phyloP scores from a whole-genome alignment of 1,140 invertebrate genomes.

The Hormaphis cornu region DNA sequence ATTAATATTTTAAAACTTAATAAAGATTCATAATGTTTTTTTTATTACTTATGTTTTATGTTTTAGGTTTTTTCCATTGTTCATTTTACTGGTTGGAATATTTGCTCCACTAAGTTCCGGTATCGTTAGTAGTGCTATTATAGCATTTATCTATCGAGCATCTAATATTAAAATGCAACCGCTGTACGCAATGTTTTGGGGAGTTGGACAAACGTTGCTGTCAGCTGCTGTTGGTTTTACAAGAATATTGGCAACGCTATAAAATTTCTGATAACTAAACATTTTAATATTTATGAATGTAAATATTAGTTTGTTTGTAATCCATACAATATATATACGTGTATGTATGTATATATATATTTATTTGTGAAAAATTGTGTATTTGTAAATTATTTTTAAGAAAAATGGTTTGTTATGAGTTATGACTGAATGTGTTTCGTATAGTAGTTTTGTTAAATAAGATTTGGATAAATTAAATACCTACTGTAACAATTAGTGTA shows the following conservation, averaged over 20 bases:
- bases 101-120: conserved; percentile 75
- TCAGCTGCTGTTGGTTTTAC: conserved; percentile 83
- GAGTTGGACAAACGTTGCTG: conserved; percentile 82
- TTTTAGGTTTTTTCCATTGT: conserved; percentile 69
- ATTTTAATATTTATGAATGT: not conserved
- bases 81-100: conserved; percentile 80
- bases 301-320: too few relatives aligned
- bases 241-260: conserved; percentile 78
- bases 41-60: not conserved
- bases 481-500: too few relatives aligned
- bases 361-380: too few relatives aligned
- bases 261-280: not conserved
- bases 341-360: too few relatives aligned
- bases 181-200: conserved; percentile 84
- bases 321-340: too few relatives aligned
- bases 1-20: too few relatives aligned
- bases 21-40: not conserved
- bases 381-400: too few relatives aligned
- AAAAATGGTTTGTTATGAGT: too few relatives aligned
- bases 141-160: conserved; percentile 84
- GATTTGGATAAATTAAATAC: too few relatives aligned
- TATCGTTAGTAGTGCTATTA: conserved; percentile 80
- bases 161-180: conserved; percentile 79
- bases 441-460: too few relatives aligned
- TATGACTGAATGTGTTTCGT: too few relatives aligned